Evolutionary conservation across 2,888 invertebrate genomes (phyloP), one percentile per base, ranked within the genome.

Genomic region (Drosophila longiperda): DNA sequence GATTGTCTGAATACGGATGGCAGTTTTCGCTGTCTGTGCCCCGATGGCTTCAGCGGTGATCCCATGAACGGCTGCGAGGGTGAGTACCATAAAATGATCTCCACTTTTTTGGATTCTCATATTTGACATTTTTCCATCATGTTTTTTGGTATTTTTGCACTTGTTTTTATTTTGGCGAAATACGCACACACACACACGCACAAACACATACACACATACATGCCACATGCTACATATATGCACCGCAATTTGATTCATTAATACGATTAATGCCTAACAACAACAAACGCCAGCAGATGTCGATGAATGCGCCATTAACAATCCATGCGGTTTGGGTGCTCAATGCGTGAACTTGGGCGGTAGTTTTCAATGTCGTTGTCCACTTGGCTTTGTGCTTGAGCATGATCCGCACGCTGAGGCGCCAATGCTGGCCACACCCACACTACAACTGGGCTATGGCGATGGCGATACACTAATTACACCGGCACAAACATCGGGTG

Each of bases 1-100:
- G 93, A 95, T 61, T 98, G 98, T 92, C 95, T 95, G 73, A 97
- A 98, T 92, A 94, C 95, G 60, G 95, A 96, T 68, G 97, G 97
- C 79, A 96, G 95, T 84, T 97, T 95, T 93, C 95, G 95, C 81
- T 98, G 98, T 93, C 91, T 95, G 53, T 98, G 98, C 92, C 97
- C 97, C 60, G 95, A 96, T 86, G 98, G 98, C 86, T 97, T 95
- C 93, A 94, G 95, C 80, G 97, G 97, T 83, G 96, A 98, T 93
- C 96, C 97, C 26, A 94, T 95, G 92, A 93, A 94, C 60, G 95
- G 95, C 82, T 97, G 97, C 72, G 82, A 85, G 32, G 85, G 89
- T 85, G 34, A 87, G 87, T 89, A 52, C n/a, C 26, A 38, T 1
- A 15, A 49, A 6, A 38, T 1, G 7, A 20, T n/a, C 11, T 0